Evolutionary conservation across 2,113 vertebrate genomes (phyloP).

Genomic region (Microcebus griseorufus): DNA sequence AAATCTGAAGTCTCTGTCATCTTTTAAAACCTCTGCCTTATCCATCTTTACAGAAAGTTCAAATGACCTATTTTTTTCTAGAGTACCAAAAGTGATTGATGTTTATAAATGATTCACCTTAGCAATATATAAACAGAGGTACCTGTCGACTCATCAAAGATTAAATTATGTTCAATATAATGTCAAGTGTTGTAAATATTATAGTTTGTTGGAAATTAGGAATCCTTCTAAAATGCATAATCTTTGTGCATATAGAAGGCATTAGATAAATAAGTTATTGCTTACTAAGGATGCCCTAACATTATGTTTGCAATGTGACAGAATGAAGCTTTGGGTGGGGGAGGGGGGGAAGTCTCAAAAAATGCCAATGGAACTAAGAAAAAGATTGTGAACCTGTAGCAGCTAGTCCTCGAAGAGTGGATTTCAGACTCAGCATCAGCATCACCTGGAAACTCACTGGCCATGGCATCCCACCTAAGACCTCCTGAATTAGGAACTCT

Average conservation of each 20-base stretch:
- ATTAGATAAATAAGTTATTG: not conserved
- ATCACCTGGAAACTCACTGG: not conserved
- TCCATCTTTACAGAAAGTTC: not conserved
- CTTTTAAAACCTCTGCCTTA: conserved; percentile 31
- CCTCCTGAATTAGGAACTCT: not conserved
- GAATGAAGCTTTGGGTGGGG: not conserved
- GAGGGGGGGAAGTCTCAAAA: not conserved
- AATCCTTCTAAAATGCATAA: not conserved
- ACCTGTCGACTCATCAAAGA: not conserved
- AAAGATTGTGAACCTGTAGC: not conserved
- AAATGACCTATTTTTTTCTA: not conserved
- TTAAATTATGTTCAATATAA: not conserved
- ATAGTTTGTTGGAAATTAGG: not conserved
- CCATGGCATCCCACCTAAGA: not conserved
- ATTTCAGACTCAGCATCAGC: not conserved
- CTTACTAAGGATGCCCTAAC: not conserved
- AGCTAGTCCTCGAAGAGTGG: not conserved
- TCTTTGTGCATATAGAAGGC: not conserved
- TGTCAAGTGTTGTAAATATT: not conserved
- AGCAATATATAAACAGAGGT: not conserved
- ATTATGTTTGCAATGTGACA: not conserved
- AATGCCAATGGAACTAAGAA: not conserved
- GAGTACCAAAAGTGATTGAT: not conserved
- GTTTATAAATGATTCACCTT: not conserved
- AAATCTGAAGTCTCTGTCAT: not conserved